Evolutionary conservation across 1,140 invertebrate genomes (phyloP).

Genomic region (Wasmannia auropunctata): DNA sequence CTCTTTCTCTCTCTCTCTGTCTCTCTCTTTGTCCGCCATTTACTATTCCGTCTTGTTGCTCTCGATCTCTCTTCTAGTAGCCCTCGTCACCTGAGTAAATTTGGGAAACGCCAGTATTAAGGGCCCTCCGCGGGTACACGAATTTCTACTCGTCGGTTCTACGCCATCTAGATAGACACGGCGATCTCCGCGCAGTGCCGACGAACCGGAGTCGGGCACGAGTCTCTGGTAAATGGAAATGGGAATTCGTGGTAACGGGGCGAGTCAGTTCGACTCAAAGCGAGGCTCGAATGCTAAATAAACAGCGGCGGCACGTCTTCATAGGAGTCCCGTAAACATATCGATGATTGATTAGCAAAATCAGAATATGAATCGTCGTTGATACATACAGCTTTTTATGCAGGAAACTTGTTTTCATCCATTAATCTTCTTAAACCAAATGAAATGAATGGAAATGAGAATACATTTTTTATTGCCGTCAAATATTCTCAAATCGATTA

Average conservation of each 20-base stretch:
- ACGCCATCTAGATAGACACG: constrained; percentile 52
- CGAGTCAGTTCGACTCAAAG: constrained; percentile 64
- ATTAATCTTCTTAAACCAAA: not conserved
- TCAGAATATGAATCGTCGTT: constrained; percentile 18
- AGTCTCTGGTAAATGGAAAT: constrained; percentile 68
- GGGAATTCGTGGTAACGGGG: constrained; percentile 71
- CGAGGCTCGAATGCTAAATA: constrained; percentile 67
- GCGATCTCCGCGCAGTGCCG: not conserved
- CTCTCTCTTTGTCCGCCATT: not conserved
- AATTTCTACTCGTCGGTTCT: constrained; percentile 68
- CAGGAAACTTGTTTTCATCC: not conserved
- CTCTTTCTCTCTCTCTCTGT: too few relatives aligned
- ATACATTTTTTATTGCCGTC: not conserved
- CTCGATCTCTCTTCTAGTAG: constrained; percentile 3
- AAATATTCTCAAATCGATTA: not conserved
- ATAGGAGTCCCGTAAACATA: constrained; percentile 63
- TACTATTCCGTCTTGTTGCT: not conserved
- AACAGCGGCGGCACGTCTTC: constrained; percentile 67
- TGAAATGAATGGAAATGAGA: not conserved
- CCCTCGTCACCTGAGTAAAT: constrained; percentile 55
- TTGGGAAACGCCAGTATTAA: constrained; percentile 61
- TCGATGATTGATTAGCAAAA: constrained; percentile 63
- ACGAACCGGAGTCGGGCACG: not conserved
- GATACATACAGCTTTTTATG: not conserved
- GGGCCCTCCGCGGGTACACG: constrained; percentile 62